Conservation (phyloP, 2,888 invertebrate genomes). For the Alitta virens region DNA sequence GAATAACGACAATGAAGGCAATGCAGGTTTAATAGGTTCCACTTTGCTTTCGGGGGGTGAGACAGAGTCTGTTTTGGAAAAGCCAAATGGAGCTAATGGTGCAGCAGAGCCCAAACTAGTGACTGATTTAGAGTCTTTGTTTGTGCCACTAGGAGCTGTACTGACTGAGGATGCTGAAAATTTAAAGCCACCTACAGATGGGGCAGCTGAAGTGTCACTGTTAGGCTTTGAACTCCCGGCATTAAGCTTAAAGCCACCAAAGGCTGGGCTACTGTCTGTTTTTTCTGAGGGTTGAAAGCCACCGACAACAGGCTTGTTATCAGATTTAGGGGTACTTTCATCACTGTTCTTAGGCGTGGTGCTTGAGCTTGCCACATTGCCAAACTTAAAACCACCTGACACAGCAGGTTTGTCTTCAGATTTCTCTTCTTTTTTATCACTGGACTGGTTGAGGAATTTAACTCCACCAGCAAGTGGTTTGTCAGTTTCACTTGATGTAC, state of each 20-base stretch:
- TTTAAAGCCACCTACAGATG: slow-evolving; percentile 8
- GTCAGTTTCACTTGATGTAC: too few species aligned
- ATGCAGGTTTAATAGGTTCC: too few species aligned
- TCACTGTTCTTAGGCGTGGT: too few species aligned
- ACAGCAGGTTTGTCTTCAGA: not conserved
- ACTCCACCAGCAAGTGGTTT: not conserved
- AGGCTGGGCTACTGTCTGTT: not conserved
- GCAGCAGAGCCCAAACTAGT: too few species aligned
- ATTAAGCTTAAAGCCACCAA: slow-evolving; percentile 2
- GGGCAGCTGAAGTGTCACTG: not conserved
- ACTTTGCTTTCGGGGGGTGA: too few species aligned
- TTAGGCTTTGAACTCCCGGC: not conserved
- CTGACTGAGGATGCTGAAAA: not conserved
- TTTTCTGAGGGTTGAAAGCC: slow-evolving; percentile 2
- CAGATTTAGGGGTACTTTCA: not conserved
- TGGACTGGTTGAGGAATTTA: not conserved
- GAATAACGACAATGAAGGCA: too few species aligned
- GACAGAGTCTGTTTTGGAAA: too few species aligned
- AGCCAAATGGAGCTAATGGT: too few species aligned
- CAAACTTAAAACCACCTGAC: not conserved
- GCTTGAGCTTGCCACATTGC: not conserved
- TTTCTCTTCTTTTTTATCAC: not conserved
- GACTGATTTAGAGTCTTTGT: too few species aligned
- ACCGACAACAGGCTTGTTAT: not conserved
- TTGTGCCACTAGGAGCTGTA: too few species aligned